Conservation (phyloP, 2,797 vertebrate genomes). For the Hozukius guyotensis region DNA sequence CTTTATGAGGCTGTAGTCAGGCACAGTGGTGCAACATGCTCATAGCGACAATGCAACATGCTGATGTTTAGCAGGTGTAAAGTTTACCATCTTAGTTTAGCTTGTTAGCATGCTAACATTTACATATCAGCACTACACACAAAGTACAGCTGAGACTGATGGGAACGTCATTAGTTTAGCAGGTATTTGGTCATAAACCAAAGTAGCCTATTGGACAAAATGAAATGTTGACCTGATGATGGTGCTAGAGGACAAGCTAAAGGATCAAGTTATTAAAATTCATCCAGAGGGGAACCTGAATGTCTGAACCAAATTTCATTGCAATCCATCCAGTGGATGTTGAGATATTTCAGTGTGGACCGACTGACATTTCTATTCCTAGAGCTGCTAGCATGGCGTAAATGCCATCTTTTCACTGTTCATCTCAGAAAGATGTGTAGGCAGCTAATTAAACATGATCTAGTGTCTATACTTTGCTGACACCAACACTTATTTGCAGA, state of each 20-base stretch:
- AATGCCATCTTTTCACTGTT: neutral
- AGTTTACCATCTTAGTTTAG: neutral
- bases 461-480: conserved; percentile 8
- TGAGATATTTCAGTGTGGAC: neutral
- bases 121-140: too few species aligned
- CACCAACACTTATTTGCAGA: neutral
- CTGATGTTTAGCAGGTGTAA: neutral
- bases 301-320: neutral
- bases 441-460: conserved; percentile 17
- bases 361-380: neutral
- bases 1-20: neutral
- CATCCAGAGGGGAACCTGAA: neutral
- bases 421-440: neutral
- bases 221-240: too few species aligned
- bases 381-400: neutral
- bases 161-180: too few species aligned
- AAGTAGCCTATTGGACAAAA: too few species aligned
- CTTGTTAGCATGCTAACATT: too few species aligned
- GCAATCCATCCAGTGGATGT: neutral
- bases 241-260: too few species aligned
- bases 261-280: neutral
- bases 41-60: neutral
- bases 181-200: too few species aligned
- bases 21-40: neutral
- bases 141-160: too few species aligned